Evolutionary conservation across 1,140 invertebrate species (phyloP).

Genomic region (Drosophila kurseongensis): DNA sequence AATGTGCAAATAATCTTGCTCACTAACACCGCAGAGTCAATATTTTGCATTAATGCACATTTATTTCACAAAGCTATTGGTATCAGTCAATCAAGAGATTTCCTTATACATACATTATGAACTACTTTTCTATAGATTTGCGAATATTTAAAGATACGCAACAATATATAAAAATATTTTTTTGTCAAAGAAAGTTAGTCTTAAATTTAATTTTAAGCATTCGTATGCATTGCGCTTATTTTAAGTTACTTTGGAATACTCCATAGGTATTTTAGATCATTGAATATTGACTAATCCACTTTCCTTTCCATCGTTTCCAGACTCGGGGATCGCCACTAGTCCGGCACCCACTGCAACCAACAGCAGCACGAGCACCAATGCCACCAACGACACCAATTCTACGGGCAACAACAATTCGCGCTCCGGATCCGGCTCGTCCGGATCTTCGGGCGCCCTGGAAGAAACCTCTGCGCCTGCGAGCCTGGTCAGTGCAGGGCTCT

Average conservation of each 20-base stretch:
- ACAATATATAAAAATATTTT: too few species aligned
- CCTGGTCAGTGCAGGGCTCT: slow-evolving; percentile 65
- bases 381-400: not conserved
- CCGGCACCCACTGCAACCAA: slow-evolving; percentile 60
- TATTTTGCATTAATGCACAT: not conserved
- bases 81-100: not conserved
- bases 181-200: too few species aligned
- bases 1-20: not conserved
- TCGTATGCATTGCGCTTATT: too few species aligned
- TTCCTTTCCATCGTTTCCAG: slow-evolving; percentile 29
- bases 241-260: too few species aligned
- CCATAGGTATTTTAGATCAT: too few species aligned
- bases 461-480: slow-evolving; percentile 30
- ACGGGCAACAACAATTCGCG: slow-evolving; percentile 13
- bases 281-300: not conserved
- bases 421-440: not conserved
- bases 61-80: not conserved
- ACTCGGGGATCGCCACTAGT: slow-evolving; percentile 83
- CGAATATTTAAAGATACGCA: too few species aligned
- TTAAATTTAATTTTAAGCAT: too few species aligned
- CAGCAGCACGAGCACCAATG: slow-evolving; percentile 34
- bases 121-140: too few species aligned
- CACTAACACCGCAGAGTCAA: not conserved
- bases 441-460: slow-evolving; percentile 1
- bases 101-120: not conserved